Conservation (phyloP, 1,140 invertebrate genomes). For the Ridgeia piscesae region DNA sequence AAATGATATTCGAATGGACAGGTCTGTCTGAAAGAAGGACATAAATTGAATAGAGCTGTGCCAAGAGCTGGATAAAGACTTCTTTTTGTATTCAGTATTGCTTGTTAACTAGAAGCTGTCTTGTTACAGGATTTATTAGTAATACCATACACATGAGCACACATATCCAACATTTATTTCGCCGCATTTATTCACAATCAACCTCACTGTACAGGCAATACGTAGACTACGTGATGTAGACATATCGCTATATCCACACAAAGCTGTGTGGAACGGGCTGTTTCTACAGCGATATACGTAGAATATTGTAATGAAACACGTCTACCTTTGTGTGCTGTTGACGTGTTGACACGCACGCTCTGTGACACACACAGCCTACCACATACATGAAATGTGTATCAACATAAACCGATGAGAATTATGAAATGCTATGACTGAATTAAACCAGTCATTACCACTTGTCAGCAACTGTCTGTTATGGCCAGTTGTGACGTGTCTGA, state of each 20-base stretch:
- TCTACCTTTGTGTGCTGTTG: not conserved
- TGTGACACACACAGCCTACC: not conserved
- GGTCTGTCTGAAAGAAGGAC: too few species aligned
- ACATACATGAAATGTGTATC: not conserved
- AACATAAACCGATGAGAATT: not conserved
- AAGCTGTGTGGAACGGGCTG: not conserved
- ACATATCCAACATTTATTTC: constrained; percentile 1
- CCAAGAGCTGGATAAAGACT: too few species aligned
- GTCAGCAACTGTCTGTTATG: not conserved
- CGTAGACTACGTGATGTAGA: not conserved
- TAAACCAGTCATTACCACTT: too few species aligned
- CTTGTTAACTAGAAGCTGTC: too few species aligned
- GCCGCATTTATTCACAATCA: not conserved
- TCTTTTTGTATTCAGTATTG: too few species aligned
- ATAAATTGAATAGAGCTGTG: too few species aligned
- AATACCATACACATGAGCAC: not conserved
- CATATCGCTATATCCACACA: not conserved
- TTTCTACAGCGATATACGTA: not conserved
- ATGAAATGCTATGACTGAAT: not conserved
- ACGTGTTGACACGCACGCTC: not conserved
- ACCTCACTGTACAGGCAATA: not conserved
- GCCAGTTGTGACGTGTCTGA: not conserved
- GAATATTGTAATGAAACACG: not conserved
- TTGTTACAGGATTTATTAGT: too few species aligned
- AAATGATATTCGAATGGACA: too few species aligned